Base-by-base conservation (phyloP, 2,797 vertebrate species). In the Diglossa cyanea region DNA sequence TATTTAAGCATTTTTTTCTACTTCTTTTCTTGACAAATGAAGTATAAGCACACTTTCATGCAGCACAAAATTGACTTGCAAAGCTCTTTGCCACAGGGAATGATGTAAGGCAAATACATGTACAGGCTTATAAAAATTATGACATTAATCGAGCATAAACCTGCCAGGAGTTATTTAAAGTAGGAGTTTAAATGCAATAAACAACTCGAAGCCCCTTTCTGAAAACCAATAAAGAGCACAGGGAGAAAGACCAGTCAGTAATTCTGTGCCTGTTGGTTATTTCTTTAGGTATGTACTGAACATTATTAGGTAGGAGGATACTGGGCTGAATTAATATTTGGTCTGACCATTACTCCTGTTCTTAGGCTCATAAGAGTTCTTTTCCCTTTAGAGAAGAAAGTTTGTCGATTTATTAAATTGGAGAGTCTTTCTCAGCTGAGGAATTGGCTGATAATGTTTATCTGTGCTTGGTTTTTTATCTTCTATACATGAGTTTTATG, bases 401-500 rank as follows among this genome's bases (percentile, higher is more conserved):
- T 17, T 25, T 51, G 10, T 73, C 11, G 50, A 0, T 33, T 76
- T 54, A 1, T n/a, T 86, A 18, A 66, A 11, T 33, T 70, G 57
- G 6, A 44, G 6, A 51, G 20, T 51, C 18, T 87, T 47, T 79
- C 35, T 76, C 1, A 2, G 53, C 24, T 48, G 57, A 39, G 23
- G 31, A 82, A 79, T 35, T 61, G 17, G 6, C 10, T 51, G 7
- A 44, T 8, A 40, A 9, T 47, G 5, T 72, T 26, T 62, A 17
- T 63, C 4, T 70, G 2, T 30, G 18, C 26, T n/a, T 40, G 13
- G 1, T 15, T 17, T 62, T 90, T 86, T 72, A 47, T 53, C 10
- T 61, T 90, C 11, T 15, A 1, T 37, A 2, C 1, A 0, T 16
- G 24, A 25, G 7, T 73, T 3, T 40, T 57, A 12, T 25, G 44